phyloP scores from a whole-genome alignment of 1,140 invertebrate species.

The Diachasmimorpha longicaudata region DNA sequence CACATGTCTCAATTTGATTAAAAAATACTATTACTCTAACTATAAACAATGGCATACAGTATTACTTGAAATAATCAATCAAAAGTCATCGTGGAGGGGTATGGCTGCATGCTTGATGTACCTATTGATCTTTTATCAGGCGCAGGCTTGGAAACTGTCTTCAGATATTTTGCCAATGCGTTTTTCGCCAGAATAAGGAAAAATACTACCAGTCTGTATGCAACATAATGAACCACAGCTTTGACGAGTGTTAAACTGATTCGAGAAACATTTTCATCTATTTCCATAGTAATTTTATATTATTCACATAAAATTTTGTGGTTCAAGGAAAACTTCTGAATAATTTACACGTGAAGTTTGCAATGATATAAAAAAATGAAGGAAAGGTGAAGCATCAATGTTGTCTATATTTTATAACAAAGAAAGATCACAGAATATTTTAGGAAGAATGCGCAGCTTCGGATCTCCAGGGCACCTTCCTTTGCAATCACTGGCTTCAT shows the following conservation, averaged over 20 bases:
- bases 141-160: background rate
- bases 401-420: background rate
- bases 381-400: background rate
- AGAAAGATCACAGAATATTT: background rate
- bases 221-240: conserved; percentile 42
- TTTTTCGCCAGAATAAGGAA: conserved; percentile 35
- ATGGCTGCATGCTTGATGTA: conserved; percentile 1
- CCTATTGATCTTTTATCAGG: conserved; percentile 14
- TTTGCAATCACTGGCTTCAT: background rate
- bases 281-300: conserved; percentile 10
- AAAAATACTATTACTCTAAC: background rate
- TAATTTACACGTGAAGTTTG: background rate
- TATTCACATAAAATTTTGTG: background rate
- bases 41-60: background rate
- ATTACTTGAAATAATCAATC: background rate
- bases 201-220: conserved; percentile 40
- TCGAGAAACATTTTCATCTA: conserved; percentile 10
- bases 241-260: conserved; percentile 37
- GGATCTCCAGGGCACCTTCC: background rate
- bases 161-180: conserved; percentile 10
- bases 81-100: background rate
- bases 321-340: background rate
- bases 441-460: background rate
- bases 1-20: background rate
- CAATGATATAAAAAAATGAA: background rate